phyloP scores from a whole-genome alignment of 2,888 invertebrate genomes.

The Chymomyza caudatula region DNA sequence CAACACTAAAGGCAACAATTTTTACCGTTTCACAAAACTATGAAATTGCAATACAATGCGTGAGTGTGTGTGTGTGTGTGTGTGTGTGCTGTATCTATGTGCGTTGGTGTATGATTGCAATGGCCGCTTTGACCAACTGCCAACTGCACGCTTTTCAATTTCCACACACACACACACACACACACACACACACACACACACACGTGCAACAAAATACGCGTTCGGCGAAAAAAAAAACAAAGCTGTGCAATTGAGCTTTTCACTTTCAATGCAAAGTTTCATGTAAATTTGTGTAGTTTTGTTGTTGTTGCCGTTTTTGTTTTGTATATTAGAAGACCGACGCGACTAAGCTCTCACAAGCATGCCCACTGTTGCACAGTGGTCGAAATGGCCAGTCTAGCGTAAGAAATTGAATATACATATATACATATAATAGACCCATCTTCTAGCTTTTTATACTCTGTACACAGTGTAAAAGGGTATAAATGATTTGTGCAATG shows the following conservation, averaged over 20 bases:
- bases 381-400: no score
- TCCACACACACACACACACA: neutral
- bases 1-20: neutral
- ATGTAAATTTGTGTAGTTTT: neutral
- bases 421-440: no score
- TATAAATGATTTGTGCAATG: no score
- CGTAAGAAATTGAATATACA: no score
- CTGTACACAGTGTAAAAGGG: no score
- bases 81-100: neutral
- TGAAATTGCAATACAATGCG: neutral
- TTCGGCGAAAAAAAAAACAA: neutral
- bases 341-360: no score
- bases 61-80: neutral
- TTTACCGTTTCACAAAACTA: no score
- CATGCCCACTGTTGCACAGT: no score
- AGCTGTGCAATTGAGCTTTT: neutral
- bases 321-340: no score
- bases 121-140: neutral
- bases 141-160: neutral
- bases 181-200: neutral
- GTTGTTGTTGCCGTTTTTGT: neutral
- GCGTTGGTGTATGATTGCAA: neutral
- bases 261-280: neutral
- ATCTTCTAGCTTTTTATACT: no score
- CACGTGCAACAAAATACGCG: neutral